Evolutionary conservation across 2,888 invertebrate genomes (phyloP), one percentile per base, ranked within the genome.

Genomic region (Tinea semifulvella): DNA sequence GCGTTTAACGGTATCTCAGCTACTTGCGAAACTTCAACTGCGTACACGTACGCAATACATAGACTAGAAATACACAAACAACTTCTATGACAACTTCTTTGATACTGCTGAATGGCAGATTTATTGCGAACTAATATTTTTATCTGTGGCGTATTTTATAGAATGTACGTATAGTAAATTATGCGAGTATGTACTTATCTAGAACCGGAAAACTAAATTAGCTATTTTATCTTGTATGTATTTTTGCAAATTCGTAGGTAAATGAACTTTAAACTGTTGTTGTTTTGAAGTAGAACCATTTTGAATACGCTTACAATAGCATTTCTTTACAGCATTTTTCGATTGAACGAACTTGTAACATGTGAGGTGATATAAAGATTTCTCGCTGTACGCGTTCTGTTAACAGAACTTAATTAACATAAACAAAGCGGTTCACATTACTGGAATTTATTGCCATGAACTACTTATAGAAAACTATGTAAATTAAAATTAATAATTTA

Each of bases 1-100:
- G 6, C 8, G 22, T 4, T n/a, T 31, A 31, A 31, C 31, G 31
- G 31, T 31, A 31, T 2, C 13, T 14, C 6, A 11, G 14, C 10
- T 31, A 31, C 31, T 31, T n/a, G 31, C 31, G n/a, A 31, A 31
- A 31, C 13, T 31, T 31, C 10, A 31, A 31, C 31, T 31, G 31
- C 31, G 31, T 31, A 31, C 14, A 14, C 31, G 31, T 31, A 31
- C 10, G 11, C 31, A 31, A 31, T 31, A 6, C 31, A 31, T 31
- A 31, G 31, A 31, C 31, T 31, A 31, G 14, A 2, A 11, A 14
- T 31, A n/a, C n/a, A 11, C 14, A 26, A 26, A 31, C 31, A 31
- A 31, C 6, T 4, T 26, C n/a, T 6, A 26, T 6, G 7, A 3
- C 6, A 31, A 22, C 22, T 5, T 8, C 22, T 22, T 22, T 7